These are phyloP conservation scores for Didymodactylos carnosus DNA, from an alignment of 2,888 invertebrate species.

Conservation along the genomic window DNA sequence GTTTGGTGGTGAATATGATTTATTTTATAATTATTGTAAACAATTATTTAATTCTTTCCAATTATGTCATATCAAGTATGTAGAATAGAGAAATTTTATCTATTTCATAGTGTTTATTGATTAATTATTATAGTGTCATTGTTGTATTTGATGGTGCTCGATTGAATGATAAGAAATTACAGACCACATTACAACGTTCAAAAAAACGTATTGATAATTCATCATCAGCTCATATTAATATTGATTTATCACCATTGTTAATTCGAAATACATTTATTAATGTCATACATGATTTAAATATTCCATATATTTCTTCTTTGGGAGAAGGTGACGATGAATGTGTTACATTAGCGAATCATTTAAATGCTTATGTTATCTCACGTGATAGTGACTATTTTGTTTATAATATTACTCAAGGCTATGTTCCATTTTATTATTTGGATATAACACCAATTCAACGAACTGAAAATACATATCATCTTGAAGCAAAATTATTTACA, in stretches of 20 bases:
- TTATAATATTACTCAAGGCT: slow-evolving; percentile 50
- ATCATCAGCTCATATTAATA: not conserved
- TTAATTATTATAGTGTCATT: not conserved
- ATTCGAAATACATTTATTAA: not conserved
- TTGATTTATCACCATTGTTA: not conserved
- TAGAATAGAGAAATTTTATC: not conserved
- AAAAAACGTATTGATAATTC: not conserved
- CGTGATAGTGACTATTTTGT: slow-evolving; percentile 85
- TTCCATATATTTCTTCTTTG: not conserved
- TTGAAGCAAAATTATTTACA: not conserved
- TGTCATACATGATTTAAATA: not conserved
- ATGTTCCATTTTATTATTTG: slow-evolving; percentile 48
- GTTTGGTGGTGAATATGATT: not conserved
- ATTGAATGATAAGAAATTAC: not conserved
- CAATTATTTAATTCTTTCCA: not conserved
- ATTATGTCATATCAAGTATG: not conserved
- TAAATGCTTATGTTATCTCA: slow-evolving; percentile 66
- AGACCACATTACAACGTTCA: not conserved
- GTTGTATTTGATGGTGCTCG: not conserved
- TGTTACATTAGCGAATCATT: slow-evolving; percentile 54
- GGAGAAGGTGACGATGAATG: slow-evolving; percentile 68
- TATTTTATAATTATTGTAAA: not conserved
- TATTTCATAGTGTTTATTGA: not conserved
- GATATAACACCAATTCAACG: slow-evolving; percentile 6
- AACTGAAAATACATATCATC: not conserved